Percentiles rank a stretch among this genome's conserved stretches.
These are phyloP conservation scores for Zoroaster sp. DNA, from an alignment of 53 echinoderm and acorn worm species.

Conservation along the genomic window DNA sequence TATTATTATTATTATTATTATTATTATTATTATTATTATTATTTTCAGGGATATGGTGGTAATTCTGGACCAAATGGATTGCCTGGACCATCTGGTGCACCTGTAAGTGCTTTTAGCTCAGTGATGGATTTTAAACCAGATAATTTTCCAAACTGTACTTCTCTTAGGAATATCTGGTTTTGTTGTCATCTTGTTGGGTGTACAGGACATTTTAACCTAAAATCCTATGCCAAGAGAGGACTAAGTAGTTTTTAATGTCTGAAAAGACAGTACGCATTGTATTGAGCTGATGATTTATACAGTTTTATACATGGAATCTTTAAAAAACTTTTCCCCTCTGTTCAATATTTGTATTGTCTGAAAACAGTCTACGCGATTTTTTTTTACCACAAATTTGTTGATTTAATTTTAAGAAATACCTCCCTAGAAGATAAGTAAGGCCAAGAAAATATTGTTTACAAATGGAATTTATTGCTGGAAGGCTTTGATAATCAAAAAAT, in stretches of 20 bases:
- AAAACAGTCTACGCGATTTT: too few relatives aligned
- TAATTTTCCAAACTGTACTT: not conserved
- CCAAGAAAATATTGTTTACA: not conserved
- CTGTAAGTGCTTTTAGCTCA: too few relatives aligned
- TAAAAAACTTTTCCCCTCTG: too few relatives aligned
- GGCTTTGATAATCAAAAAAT: not conserved
- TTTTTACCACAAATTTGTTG: too few relatives aligned
- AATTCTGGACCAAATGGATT: not conserved
- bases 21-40: not conserved
- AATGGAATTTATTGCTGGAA: not conserved
- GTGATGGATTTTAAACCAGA: not conserved
- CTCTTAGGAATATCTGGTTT: too few relatives aligned
- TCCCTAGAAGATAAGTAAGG: too few relatives aligned
- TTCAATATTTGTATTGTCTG: not conserved
- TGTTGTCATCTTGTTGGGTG: too few relatives aligned
- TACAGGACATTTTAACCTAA: not conserved
- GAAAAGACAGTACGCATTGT: not conserved
- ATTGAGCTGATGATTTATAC: not conserved
- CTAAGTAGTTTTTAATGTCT: not conserved
- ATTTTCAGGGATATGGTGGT: not conserved
- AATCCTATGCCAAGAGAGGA: not conserved
- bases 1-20: not conserved
- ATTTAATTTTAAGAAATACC: too few relatives aligned
- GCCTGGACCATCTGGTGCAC: slow-evolving; percentile 23
- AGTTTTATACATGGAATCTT: too few relatives aligned